Conservation (phyloP, 1,140 invertebrate genomes). For the Pseudomyrmex flavicornis region DNA sequence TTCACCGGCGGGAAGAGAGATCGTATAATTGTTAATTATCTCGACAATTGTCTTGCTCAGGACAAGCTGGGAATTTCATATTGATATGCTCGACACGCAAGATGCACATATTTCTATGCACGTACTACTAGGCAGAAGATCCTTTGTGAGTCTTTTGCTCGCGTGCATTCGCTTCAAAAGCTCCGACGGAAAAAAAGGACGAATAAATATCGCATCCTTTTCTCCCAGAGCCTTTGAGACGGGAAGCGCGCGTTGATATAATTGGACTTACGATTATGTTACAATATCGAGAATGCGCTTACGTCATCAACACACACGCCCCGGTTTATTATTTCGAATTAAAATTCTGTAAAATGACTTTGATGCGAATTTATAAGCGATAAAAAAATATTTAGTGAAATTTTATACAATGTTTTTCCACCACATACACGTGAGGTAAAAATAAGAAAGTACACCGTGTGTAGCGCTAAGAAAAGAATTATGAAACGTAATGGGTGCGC, state of each 20-base stretch:
- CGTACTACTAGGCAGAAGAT: neutral
- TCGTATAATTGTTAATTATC: constrained; percentile 66
- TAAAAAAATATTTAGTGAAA: neutral
- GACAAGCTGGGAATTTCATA: constrained; percentile 47
- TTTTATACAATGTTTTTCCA: neutral
- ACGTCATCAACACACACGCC: neutral
- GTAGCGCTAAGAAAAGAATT: constrained; percentile 16
- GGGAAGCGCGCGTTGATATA: neutral
- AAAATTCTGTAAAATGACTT: neutral
- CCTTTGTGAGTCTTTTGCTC: constrained; percentile 25
- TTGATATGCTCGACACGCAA: constrained; percentile 57
- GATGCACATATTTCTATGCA: constrained; percentile 1
- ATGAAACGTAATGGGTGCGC: constrained; percentile 1
- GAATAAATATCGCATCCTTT: too few species aligned
- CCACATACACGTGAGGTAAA: neutral
- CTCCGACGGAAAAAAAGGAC: neutral
- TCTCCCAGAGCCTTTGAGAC: too few species aligned
- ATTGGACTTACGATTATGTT: neutral
- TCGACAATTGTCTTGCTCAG: constrained; percentile 45
- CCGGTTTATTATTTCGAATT: neutral
- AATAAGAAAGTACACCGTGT: neutral
- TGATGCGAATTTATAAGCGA: too few species aligned
- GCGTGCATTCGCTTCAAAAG: neutral
- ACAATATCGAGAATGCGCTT: neutral
- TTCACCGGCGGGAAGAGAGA: neutral